These are phyloP conservation scores for Colaptes auratus DNA, from an alignment of 2,113 vertebrate species.

Conservation along the genomic window DNA sequence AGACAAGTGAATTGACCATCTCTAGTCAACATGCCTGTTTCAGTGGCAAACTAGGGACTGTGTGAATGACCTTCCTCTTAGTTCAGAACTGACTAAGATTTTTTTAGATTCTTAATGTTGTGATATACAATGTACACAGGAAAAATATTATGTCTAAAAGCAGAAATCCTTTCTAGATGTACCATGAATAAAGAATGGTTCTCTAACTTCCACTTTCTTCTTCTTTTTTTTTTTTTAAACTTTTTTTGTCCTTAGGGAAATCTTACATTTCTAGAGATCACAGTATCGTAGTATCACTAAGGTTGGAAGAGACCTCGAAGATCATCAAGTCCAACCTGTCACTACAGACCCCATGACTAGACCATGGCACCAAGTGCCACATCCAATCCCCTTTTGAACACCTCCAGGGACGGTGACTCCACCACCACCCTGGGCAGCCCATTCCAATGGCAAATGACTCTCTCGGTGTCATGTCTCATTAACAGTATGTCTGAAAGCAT, in stretches of 20 bases:
- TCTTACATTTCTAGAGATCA: too few relatives aligned
- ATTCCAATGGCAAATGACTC: too few relatives aligned
- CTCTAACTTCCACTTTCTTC: neutral
- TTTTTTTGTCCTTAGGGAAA: neutral
- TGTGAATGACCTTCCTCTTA: neutral
- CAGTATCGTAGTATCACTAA: too few relatives aligned
- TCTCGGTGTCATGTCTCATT: neutral
- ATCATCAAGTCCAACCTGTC: too few relatives aligned
- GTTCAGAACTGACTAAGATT: neutral
- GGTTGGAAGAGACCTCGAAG: too few relatives aligned
- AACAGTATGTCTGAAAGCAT: neutral
- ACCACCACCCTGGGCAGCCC: too few relatives aligned
- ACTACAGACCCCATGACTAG: too few relatives aligned
- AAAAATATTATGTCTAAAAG: neutral
- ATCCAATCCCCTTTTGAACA: too few relatives aligned
- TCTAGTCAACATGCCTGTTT: neutral
- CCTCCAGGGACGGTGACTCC: too few relatives aligned
- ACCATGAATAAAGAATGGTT: neutral
- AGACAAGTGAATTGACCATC: neutral
- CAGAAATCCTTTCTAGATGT: neutral
- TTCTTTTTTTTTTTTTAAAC: neutral
- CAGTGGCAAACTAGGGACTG: neutral
- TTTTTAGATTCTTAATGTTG: neutral
- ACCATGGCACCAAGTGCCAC: too few relatives aligned
- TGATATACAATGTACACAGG: fast-evolving